A percentile compares a stretch with the other conserved stretches of the same genome.
Conservation (phyloP, 2,888 invertebrate genomes). For the Resseliella maxima region DNA sequence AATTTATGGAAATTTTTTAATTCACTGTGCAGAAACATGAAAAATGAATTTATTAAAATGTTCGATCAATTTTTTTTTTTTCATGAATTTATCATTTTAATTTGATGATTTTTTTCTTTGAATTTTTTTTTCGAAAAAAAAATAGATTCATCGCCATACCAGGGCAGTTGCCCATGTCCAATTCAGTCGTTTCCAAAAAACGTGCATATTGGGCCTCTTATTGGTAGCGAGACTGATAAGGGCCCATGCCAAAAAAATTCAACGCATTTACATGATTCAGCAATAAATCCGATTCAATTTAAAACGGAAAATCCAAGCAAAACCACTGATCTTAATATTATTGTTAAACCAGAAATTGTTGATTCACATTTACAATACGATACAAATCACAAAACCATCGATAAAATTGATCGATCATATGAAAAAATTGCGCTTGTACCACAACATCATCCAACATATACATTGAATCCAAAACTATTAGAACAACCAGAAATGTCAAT, state of each 20-base stretch:
- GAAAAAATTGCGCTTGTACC: slow-evolving; percentile 66
- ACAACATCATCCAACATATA: slow-evolving; percentile 57
- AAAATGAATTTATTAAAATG: background rate
- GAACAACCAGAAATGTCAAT: slow-evolving; percentile 64
- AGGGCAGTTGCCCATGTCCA: slow-evolving; percentile 85
- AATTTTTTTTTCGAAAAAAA: background rate
- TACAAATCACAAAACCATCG: background rate
- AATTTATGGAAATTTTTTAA: background rate
- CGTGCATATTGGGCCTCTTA: slow-evolving; percentile 98
- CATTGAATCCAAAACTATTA: slow-evolving; percentile 60
- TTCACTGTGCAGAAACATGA: slow-evolving; percentile 6
- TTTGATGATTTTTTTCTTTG: background rate
- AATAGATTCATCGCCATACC: slow-evolving; percentile 66
- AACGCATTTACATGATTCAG: slow-evolving; percentile 60
- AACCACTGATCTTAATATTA: slow-evolving; percentile 58
- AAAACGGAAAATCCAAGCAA: slow-evolving; percentile 58
- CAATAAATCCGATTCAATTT: slow-evolving; percentile 9
- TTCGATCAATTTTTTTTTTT: background rate
- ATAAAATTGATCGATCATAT: slow-evolving; percentile 62
- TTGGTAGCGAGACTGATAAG: slow-evolving; percentile 87
- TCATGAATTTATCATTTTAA: background rate
- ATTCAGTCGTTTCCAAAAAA: slow-evolving; percentile 97
- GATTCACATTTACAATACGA: slow-evolving; percentile 60
- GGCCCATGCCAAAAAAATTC: slow-evolving; percentile 68
- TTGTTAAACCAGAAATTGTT: slow-evolving; percentile 61